Evolutionary conservation across 2,797 vertebrate species (phyloP).

Genomic region (Urosaurus nigricauda): DNA sequence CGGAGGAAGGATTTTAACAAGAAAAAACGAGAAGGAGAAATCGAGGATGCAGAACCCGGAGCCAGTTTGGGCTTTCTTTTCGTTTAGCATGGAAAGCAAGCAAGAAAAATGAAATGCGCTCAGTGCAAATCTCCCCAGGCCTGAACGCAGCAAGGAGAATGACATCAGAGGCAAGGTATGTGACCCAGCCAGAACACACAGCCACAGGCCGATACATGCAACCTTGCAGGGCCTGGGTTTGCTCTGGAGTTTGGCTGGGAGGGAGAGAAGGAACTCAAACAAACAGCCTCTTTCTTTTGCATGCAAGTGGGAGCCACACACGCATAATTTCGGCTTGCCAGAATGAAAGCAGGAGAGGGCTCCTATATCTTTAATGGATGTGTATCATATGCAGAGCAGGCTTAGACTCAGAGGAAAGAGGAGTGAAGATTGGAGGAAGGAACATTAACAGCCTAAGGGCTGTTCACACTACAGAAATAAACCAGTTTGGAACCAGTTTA

Average conservation of each 20-base stretch:
- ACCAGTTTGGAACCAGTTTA: too few species aligned
- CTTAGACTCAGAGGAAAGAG: too few species aligned
- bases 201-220: neutral
- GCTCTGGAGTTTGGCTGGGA: neutral
- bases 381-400: too few species aligned
- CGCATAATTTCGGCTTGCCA: too few species aligned
- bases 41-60: neutral
- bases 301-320: neutral
- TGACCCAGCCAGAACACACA: neutral
- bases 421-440: too few species aligned
- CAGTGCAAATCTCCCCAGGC: conserved; percentile 28
- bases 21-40: too few species aligned
- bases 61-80: neutral
- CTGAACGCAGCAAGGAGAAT: conserved; percentile 9
- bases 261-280: conserved; percentile 2
- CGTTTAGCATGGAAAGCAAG: neutral
- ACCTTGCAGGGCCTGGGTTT: neutral
- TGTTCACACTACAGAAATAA: too few species aligned
- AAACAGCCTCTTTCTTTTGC: neutral
- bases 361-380: too few species aligned
- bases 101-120: neutral
- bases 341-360: too few species aligned
- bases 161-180: conserved; percentile 57
- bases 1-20: too few species aligned
- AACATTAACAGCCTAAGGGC: too few species aligned